A percentile compares a stretch with the other conserved stretches of the same genome.
phyloP scores from a whole-genome alignment of 2,888 invertebrate genomes.

The Mesorhabditis spiculigera region DNA sequence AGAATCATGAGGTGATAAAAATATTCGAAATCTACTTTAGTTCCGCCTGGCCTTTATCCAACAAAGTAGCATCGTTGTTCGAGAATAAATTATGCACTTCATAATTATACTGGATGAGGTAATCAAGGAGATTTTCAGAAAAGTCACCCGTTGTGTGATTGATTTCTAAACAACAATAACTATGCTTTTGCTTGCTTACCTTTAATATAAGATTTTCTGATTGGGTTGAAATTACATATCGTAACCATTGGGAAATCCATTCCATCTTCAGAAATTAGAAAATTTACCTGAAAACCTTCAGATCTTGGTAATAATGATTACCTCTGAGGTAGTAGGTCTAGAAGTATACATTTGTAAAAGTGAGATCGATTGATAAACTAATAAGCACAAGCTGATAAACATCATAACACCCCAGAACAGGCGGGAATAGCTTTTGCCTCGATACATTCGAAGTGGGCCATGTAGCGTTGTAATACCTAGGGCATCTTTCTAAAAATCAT shows the following conservation, averaged over 20 bases:
- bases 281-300: constrained; percentile 36
- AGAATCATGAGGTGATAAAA: no score
- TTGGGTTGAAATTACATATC: constrained; percentile 49
- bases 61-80: no score
- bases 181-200: constrained; percentile 15
- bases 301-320: constrained; percentile 9
- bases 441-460: constrained; percentile 49
- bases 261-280: constrained; percentile 44
- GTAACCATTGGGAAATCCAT: constrained; percentile 48
- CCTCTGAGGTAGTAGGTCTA: constrained; percentile 28
- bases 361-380: constrained; percentile 23
- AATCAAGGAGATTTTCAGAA: constrained; percentile 23
- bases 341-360: constrained; percentile 25
- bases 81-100: no score
- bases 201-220: constrained; percentile 36
- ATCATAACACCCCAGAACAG: constrained; percentile 28
- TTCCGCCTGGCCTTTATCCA: no score
- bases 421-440: constrained; percentile 23
- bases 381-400: constrained; percentile 18
- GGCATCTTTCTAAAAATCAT: constrained; percentile 10
- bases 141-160: constrained; percentile 27
- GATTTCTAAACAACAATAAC: constrained; percentile 10
- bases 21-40: no score
- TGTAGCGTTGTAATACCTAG: constrained; percentile 52
- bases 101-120: constrained; percentile 21